Evolutionary conservation across 2,888 invertebrate genomes (phyloP), one percentile per base, ranked within the genome.

Genomic region (Gymnosoma rotundatum): DNA sequence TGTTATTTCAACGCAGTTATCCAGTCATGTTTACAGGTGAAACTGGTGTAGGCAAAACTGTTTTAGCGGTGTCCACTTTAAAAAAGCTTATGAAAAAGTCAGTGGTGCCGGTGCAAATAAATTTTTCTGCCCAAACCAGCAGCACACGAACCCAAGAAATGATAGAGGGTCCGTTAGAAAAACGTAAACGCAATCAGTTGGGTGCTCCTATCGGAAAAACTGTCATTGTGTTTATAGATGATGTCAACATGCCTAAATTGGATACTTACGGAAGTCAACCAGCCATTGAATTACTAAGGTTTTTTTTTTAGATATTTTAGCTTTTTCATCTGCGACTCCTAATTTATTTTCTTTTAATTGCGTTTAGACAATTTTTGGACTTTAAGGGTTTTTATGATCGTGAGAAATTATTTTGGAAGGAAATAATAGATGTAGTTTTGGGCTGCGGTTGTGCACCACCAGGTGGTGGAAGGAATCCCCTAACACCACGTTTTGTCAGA

Each of bases 371-470:
- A 87, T 92, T 91, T 78, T 83, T 92, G 20, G 92, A 92, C 83
- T 91, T 89, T 54, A 89, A 90, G 95, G 98, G 98, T 0, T 93
- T 98, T 73, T 98, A 97, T 90, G 98, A 98, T 89, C 94, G 97
- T 70, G 96, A 97, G 81, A 97, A 97, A 90, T 92, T 98, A 61
- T 97, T 95, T 90, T 98, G 98, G 98, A 97, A 97, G 90, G 94
- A 95, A 10, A 95, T 98, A n/a, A 93, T 95, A 83, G 96, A 98
- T 91, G 96, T 98, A 52, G 95, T 97, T 0, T 92, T 98, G 70
- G 94, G 95, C n/a, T 97, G 97, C 78, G 97, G 97, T 63, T 98
- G 98, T 91, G 97, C 96, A 0, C 98, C 98, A 0, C 98, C 98
- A 0, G 98, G 98, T 0, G 98, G 98, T 12, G 98, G 98, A 0